A percentile compares a stretch with the other conserved stretches of the same genome.
Conservation (phyloP, 2,113 vertebrate genomes). For the Acrocephalus kingi region DNA sequence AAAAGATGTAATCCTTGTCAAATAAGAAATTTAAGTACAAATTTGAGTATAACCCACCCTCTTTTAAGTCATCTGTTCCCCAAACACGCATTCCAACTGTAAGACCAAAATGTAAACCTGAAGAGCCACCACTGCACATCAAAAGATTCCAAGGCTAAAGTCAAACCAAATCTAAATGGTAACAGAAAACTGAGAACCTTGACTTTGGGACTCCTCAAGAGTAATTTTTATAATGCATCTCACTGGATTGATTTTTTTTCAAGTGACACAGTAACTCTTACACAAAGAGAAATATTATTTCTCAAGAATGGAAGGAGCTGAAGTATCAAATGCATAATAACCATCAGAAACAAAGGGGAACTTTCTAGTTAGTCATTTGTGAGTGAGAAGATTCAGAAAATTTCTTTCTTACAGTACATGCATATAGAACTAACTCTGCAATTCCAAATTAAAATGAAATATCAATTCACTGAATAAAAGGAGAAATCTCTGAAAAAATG, state of each 20-base stretch:
- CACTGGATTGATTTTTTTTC: background rate
- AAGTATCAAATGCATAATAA: background rate
- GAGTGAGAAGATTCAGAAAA: background rate
- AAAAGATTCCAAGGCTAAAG: background rate
- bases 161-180: background rate
- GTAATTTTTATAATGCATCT: background rate
- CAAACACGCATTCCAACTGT: background rate
- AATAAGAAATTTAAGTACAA: background rate
- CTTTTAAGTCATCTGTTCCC: background rate
- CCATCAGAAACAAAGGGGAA: background rate
- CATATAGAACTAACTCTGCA: background rate
- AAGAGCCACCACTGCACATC: background rate
- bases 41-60: background rate
- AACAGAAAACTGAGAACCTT: background rate
- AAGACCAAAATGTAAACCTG: background rate
- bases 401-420: background rate
- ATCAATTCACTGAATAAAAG: background rate
- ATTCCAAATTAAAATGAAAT: background rate
- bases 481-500: background rate
- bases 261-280: background rate
- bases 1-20: background rate
- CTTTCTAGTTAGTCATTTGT: background rate
- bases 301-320: background rate
- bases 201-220: background rate
- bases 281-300: background rate